Evolutionary conservation across 2,888 invertebrate genomes (phyloP).

Genomic region (Idaea aversata): DNA sequence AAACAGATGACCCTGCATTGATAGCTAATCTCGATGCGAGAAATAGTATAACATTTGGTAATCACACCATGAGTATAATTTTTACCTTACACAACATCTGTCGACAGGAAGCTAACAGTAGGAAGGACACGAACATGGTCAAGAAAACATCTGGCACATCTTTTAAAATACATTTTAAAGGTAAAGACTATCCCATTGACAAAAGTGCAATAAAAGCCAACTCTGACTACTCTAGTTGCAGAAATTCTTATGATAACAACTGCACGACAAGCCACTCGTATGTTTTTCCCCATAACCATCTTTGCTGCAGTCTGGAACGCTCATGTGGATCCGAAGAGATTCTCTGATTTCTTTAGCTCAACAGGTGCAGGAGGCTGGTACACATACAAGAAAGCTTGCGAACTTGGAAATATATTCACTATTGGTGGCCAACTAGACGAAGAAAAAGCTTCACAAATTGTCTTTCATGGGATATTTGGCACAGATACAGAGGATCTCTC

Average conservation of each 20-base stretch:
- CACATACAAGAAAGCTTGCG: background rate
- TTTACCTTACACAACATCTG: background rate
- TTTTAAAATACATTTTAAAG: background rate
- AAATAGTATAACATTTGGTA: background rate
- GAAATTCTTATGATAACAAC: background rate
- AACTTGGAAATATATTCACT: too few relatives aligned
- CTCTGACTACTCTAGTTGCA: background rate
- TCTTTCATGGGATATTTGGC: conserved; percentile 7
- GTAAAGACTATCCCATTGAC: background rate
- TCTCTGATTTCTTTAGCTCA: background rate
- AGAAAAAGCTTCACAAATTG: conserved; percentile 5
- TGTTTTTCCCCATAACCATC: background rate
- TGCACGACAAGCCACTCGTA: background rate
- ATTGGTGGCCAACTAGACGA: conserved; percentile 10
- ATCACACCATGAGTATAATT: background rate
- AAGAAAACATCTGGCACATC: background rate
- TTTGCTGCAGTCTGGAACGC: background rate
- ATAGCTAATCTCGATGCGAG: background rate
- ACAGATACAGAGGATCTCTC: conserved; percentile 7
- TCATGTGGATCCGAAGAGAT: background rate
- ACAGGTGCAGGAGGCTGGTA: background rate
- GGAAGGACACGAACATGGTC: background rate
- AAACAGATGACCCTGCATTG: background rate
- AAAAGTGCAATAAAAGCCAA: background rate
- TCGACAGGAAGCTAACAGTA: background rate